Percentiles rank a stretch among this genome's conserved stretches.
These are phyloP conservation scores for Seriola rivoliana DNA, from an alignment of 2,113 vertebrate genomes.

Conservation along the genomic window DNA sequence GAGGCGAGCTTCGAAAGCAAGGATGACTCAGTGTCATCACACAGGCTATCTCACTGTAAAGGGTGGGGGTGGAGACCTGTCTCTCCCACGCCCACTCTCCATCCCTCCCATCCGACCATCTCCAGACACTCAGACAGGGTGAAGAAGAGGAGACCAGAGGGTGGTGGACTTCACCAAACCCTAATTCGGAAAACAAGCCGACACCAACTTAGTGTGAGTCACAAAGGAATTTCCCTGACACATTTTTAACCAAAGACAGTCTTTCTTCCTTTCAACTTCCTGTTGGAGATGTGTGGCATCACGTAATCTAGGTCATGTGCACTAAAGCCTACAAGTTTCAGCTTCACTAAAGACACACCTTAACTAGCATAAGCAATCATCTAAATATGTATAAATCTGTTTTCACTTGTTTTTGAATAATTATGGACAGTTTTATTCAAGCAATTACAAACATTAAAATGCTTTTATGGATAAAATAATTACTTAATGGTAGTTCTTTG, in stretches of 20 bases:
- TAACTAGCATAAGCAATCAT: conserved; percentile 17
- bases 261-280: conserved; percentile 60
- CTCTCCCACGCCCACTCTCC: conserved; percentile 27
- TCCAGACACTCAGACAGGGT: conserved; percentile 34
- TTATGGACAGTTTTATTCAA: not conserved
- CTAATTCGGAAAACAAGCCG: conserved; percentile 48
- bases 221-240: conserved; percentile 76
- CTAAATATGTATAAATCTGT: conserved; percentile 18
- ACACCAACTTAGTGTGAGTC: conserved; percentile 66
- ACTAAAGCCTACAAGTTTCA: conserved; percentile 18
- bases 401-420: conserved; percentile 9
- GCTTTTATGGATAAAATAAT: not conserved
- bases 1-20: conserved; percentile 39
- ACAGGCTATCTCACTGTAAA: conserved; percentile 48
- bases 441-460: not conserved
- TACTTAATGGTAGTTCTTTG: not conserved
- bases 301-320: conserved; percentile 67
- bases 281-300: conserved; percentile 37
- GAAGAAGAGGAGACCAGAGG: conserved; percentile 40
- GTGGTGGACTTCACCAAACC: conserved; percentile 62
- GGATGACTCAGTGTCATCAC: conserved; percentile 70
- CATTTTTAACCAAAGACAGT: conserved; percentile 65
- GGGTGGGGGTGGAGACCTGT: conserved; percentile 32
- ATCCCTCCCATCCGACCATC: not conserved
- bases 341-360: conserved; percentile 30